Percentiles rank a stretch among this genome's conserved stretches.
Conservation (phyloP, 2,888 invertebrate genomes). For the Cactoblastis cactorum region DNA sequence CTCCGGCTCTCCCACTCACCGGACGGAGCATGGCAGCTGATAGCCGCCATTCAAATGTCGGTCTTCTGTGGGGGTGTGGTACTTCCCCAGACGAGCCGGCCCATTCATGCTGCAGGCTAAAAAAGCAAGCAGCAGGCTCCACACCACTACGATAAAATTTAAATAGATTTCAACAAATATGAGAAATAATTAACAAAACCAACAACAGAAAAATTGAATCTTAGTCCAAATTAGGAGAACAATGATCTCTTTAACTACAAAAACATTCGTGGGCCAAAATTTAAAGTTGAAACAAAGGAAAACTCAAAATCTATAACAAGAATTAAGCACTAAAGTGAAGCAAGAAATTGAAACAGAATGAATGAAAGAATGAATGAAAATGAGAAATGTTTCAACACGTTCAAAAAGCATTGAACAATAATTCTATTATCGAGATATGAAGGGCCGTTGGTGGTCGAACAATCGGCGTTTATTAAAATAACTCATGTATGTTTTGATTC, state of each 20-base stretch:
- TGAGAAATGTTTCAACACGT: slow-evolving; percentile 31
- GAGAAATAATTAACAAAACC: no score
- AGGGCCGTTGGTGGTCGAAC: slow-evolving; percentile 44
- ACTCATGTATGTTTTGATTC: slow-evolving; percentile 27
- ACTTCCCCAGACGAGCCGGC: no score
- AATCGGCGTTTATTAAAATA: slow-evolving; percentile 61
- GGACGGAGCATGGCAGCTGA: no score
- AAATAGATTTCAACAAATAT: no score
- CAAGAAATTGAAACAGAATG: no score
- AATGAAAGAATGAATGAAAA: slow-evolving; percentile 18
- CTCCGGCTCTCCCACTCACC: no score
- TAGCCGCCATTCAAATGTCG: no score
- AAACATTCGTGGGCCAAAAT: no score
- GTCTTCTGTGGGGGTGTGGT: no score
- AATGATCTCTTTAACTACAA: not conserved
- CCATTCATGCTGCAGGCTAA: no score
- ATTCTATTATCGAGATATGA: slow-evolving; percentile 46
- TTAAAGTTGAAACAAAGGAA: not conserved
- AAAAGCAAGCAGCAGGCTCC: no score
- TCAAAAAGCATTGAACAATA: slow-evolving; percentile 35
- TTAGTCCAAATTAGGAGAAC: not conserved
- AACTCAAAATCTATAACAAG: slow-evolving; percentile 3
- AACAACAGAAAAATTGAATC: not conserved
- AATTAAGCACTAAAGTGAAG: slow-evolving; percentile 12
- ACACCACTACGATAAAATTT: no score